phyloP scores from a whole-genome alignment of 2,797 vertebrate species.

The Cichlasoma orientale region DNA sequence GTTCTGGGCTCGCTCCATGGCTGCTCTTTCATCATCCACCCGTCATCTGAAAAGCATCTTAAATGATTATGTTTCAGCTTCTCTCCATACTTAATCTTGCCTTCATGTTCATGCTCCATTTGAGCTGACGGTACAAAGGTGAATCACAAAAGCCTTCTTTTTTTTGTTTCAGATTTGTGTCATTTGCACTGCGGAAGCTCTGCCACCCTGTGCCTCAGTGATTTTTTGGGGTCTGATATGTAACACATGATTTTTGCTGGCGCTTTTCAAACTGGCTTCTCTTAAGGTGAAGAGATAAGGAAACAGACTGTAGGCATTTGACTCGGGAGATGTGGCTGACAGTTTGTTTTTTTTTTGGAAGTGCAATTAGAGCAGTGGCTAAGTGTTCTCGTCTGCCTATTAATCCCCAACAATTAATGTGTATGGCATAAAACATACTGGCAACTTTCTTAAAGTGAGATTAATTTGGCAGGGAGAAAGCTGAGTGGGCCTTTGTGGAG shows the following conservation, averaged over 20 bases:
- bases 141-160: constrained; percentile 62
- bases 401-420: constrained; percentile 77
- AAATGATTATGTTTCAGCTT: constrained; percentile 70
- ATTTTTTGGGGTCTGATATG: constrained; percentile 37
- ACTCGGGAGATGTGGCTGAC: constrained; percentile 53
- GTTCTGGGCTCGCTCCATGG: constrained; percentile 38
- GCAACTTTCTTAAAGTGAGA: constrained; percentile 79
- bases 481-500: constrained; percentile 71
- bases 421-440: constrained; percentile 66
- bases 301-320: constrained; percentile 34
- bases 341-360: constrained; percentile 26
- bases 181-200: constrained; percentile 66
- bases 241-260: constrained; percentile 54
- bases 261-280: constrained; percentile 43
- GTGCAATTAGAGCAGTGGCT: constrained; percentile 66
- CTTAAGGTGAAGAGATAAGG: constrained; percentile 34
- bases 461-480: constrained; percentile 70
- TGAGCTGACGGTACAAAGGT: constrained; percentile 63
- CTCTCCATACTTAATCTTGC: constrained; percentile 61
- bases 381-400: constrained; percentile 68
- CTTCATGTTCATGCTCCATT: constrained; percentile 63
- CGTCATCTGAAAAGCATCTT: constrained; percentile 74
- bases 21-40: constrained; percentile 71
- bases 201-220: constrained; percentile 24
- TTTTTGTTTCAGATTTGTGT: constrained; percentile 73